Percentiles rank a stretch among this genome's conserved stretches.
Conservation (phyloP, 23 tunicate genomes). For the Styela clava region DNA sequence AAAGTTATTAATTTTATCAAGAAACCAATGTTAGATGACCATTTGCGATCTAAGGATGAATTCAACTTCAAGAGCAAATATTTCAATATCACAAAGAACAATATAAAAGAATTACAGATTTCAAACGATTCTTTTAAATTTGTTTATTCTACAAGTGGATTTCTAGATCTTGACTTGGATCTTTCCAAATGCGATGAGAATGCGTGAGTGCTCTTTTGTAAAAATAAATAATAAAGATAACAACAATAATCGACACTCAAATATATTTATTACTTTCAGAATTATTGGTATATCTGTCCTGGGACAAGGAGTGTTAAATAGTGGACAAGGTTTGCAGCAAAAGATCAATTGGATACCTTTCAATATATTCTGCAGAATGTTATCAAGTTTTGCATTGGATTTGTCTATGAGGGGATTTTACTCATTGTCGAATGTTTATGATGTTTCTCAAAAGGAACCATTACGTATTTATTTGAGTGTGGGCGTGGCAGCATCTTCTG, state of each 20-base stretch:
- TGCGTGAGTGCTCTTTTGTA: background rate
- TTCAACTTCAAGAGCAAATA: background rate
- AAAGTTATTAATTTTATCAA: background rate
- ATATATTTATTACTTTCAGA: background rate
- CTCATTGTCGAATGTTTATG: background rate
- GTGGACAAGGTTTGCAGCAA: background rate
- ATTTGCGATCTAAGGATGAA: background rate
- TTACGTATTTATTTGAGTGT: background rate
- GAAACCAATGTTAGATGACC: background rate
- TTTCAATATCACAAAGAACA: background rate
- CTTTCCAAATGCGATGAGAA: background rate
- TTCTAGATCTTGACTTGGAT: background rate
- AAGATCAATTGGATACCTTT: background rate
- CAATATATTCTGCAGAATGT: background rate
- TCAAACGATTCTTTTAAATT: background rate
- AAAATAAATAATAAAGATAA: too few species aligned
- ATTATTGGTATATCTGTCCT: background rate
- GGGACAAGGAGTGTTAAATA: background rate
- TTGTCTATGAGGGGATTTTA: background rate
- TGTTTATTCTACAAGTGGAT: constrained; percentile 3
- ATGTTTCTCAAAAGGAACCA: constrained; percentile 26
- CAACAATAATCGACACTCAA: too few species aligned
- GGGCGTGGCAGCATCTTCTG: constrained; percentile 14
- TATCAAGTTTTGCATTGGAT: background rate
- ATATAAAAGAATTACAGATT: background rate